Evolutionary conservation across 2,113 vertebrate species (phyloP).

Genomic region (Mormoops blainvillei): DNA sequence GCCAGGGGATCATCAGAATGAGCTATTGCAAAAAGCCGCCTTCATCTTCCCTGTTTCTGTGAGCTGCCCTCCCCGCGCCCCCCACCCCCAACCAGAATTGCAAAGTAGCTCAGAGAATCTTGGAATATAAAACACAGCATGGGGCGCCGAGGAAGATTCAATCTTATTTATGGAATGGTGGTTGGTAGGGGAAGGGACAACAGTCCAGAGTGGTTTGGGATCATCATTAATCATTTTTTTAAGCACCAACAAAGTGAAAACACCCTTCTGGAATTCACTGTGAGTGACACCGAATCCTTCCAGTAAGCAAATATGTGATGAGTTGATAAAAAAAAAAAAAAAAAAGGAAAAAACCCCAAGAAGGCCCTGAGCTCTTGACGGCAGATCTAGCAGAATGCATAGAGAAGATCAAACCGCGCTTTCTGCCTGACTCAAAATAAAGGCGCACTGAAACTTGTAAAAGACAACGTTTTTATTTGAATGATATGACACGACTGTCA

Average conservation of each 20-base stretch:
- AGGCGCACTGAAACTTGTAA: conserved; percentile 87
- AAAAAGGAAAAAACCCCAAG: neutral
- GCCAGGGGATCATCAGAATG: conserved; percentile 77
- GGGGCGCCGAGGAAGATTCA: conserved; percentile 77
- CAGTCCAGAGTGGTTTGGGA: conserved; percentile 55
- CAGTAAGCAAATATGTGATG: conserved; percentile 62
- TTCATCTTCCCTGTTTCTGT: conserved; percentile 59
- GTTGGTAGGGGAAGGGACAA: conserved; percentile 24
- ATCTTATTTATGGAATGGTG: conserved; percentile 79
- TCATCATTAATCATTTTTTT: conserved; percentile 64
- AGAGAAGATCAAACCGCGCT: conserved; percentile 74
- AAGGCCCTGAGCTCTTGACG: conserved; percentile 60
- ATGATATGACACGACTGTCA: conserved; percentile 87
- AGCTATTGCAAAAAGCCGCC: conserved; percentile 75
- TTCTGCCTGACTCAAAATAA: conserved; percentile 83
- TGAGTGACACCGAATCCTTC: conserved; percentile 53
- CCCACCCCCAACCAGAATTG: conserved; percentile 78
- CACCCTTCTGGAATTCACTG: conserved; percentile 62
- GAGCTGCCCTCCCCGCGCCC: too few species aligned
- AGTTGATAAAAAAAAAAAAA: conserved; percentile 56
- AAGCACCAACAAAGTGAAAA: conserved; percentile 68
- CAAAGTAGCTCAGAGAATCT: conserved; percentile 79
- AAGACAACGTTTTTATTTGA: conserved; percentile 89
- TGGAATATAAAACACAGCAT: conserved; percentile 73
- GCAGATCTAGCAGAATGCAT: conserved; percentile 70